Conservation (phyloP, 1,140 invertebrate genomes). For the Rhyzopertha dominica region DNA sequence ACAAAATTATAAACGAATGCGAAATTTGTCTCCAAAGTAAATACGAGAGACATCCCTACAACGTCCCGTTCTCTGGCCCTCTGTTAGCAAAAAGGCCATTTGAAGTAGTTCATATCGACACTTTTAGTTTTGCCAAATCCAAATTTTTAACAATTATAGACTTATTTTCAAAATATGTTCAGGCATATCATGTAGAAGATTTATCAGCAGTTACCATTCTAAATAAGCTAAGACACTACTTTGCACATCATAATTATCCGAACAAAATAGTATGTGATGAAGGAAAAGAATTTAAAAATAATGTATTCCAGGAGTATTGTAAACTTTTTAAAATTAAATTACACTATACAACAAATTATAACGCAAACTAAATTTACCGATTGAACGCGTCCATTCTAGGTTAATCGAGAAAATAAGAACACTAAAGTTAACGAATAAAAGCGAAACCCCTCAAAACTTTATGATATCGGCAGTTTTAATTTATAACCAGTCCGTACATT, state of each 20-base stretch:
- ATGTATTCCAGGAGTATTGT: slow-evolving; percentile 26
- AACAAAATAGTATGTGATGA: slow-evolving; percentile 27
- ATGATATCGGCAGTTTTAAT: slow-evolving; percentile 18
- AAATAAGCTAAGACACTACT: slow-evolving; percentile 25
- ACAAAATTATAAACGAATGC: slow-evolving; percentile 22
- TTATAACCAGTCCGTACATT: slow-evolving; percentile 32
- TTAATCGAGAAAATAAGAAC: slow-evolving; percentile 29
- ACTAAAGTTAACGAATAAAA: slow-evolving; percentile 12
- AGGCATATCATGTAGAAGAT: slow-evolving; percentile 19
- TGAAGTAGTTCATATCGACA: slow-evolving; percentile 27
- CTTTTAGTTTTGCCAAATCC: slow-evolving; percentile 19
- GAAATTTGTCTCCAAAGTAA: slow-evolving; percentile 22
- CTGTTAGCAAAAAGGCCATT: slow-evolving; percentile 22
- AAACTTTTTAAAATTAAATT: slow-evolving; percentile 25
- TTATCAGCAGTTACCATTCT: slow-evolving; percentile 21
- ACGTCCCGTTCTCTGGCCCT: slow-evolving; percentile 14
- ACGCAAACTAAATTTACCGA: slow-evolving; percentile 21
- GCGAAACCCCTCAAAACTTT: slow-evolving; percentile 15
- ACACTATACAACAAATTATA: slow-evolving; percentile 19
- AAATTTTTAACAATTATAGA: slow-evolving; percentile 32
- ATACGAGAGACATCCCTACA: slow-evolving; percentile 24
- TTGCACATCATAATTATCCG: slow-evolving; percentile 23
- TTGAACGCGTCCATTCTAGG: slow-evolving; percentile 30
- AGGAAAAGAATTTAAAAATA: slow-evolving; percentile 25
- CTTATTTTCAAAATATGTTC: slow-evolving; percentile 30